Base-by-base conservation (phyloP, 2,888 invertebrate species). In the Cryptus viduatorius region DNA sequence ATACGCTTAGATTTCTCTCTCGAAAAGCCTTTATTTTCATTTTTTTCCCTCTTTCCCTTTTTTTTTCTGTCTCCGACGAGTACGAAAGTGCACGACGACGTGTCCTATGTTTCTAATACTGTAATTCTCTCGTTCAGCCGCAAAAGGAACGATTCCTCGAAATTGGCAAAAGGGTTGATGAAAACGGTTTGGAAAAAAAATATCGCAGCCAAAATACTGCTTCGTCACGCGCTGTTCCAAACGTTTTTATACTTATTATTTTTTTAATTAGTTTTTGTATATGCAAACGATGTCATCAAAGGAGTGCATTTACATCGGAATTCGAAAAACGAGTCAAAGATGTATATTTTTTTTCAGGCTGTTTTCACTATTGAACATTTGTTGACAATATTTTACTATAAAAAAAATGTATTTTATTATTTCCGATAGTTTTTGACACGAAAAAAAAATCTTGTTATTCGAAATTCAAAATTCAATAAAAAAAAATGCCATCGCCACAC, bases 71-170 rank as follows among this genome's bases (percentile, higher is more conserved):
- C 59, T 59, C n/a, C 46, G 44, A 16, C 71, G 67, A 80, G 71
- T 72, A 76, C 72, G 59, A 31, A 19, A 67, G 65, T 64, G 68
- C 56, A 64, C 14, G 37, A 1, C 37, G 3, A 42, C 14, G 42
- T 42, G n/a, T 46, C 64, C 53, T 14, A 46, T 65, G 65, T 46
- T 46, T 1, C 12, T 44, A 10, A 56, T 48, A 53, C 73, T 64
- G 48, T 82, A 64, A 69, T 84, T 82, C 72, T 75, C 64, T 59
- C 73, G 48, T 46, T 19, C 3, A 46, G 46, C 77, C 31, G 12
- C 46, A 42, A 31, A 59, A 42, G 31, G 72, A 44, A 44, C 56
- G 64, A 37, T 37, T 37, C 37, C 79, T 79, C 64, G 69, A 80
- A 76, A 76, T 76, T 59, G 80, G n/a, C 7, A 48, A 8, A 69